These are phyloP conservation scores for Athalia cordata DNA, from an alignment of 2,888 invertebrate species.

Conservation along the genomic window DNA sequence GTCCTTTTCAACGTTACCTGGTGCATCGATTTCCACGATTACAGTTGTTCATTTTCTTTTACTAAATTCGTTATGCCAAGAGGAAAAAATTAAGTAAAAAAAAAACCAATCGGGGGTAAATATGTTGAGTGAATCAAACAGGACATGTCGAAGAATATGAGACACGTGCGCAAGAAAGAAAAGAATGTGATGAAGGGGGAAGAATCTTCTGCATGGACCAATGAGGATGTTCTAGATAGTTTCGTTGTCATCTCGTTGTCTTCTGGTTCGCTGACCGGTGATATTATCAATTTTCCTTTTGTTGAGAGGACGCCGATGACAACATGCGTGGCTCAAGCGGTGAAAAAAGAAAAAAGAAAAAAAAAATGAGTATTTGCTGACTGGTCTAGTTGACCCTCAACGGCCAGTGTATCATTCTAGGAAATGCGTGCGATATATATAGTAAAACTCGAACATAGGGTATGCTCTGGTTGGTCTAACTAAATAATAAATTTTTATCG, in stretches of 20 bases:
- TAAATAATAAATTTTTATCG: conserved; percentile 45
- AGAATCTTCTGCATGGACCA: conserved; percentile 15
- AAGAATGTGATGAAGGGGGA: neutral
- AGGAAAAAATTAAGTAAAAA: too few relatives aligned
- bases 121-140: neutral
- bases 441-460: neutral
- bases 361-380: conserved; percentile 16
- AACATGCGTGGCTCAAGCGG: conserved; percentile 5
- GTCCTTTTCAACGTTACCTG: neutral
- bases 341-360: neutral
- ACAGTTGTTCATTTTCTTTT: too few relatives aligned
- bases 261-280: conserved; percentile 31
- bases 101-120: neutral
- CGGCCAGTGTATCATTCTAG: conserved; percentile 30
- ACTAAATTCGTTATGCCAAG: too few relatives aligned
- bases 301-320: conserved; percentile 23
- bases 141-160: neutral
- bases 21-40: too few relatives aligned
- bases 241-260: conserved; percentile 36
- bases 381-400: conserved; percentile 41
- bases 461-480: conserved; percentile 22
- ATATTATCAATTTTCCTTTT: conserved; percentile 41
- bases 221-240: conserved; percentile 31
- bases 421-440: conserved; percentile 11
- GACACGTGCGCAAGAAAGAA: conserved; percentile 7